A percentile compares a stretch with the other conserved stretches of the same genome.
These are phyloP conservation scores for Drosophila flavopinicola DNA, from an alignment of 2,888 invertebrate species.

Conservation along the genomic window DNA sequence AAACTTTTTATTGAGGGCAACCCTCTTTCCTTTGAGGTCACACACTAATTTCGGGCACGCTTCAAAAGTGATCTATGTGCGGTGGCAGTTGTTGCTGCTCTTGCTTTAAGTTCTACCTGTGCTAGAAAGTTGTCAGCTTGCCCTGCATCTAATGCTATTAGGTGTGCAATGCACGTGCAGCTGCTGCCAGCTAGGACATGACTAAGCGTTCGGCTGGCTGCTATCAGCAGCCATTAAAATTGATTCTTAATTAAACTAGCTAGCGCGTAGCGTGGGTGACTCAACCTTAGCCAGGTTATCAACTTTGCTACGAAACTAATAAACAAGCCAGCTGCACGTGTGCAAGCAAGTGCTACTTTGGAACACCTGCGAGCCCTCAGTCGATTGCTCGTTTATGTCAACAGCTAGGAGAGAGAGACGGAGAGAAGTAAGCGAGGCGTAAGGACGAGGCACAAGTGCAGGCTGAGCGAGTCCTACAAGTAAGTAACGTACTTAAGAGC, in stretches of 20 bases:
- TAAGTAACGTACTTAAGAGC: conserved; percentile 51
- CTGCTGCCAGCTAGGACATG: conserved; percentile 22
- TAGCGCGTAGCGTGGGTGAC: conserved; percentile 17
- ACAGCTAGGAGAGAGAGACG: conserved; percentile 10
- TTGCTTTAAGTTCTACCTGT: conserved; percentile 21
- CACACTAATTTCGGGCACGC: conserved; percentile 38
- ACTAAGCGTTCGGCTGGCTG: conserved; percentile 62
- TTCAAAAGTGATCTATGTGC: conserved; percentile 39
- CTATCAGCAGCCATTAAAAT: conserved; percentile 70
- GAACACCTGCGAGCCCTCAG: conserved; percentile 39
- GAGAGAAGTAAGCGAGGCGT: background rate
- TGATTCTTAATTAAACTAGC: conserved; percentile 76
- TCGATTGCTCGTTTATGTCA: conserved; percentile 53
- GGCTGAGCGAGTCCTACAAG: conserved; percentile 9
- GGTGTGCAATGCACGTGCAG: conserved; percentile 43
- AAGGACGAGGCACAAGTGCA: conserved; percentile 2
- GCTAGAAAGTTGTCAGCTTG: conserved; percentile 25
- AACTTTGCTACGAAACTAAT: conserved; percentile 40
- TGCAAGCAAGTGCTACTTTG: conserved; percentile 34
- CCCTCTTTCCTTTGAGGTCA: conserved; percentile 37
- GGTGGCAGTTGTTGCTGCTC: conserved; percentile 15
- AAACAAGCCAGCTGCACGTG: conserved; percentile 32
- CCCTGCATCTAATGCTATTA: conserved; percentile 64
- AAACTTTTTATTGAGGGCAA: conserved; percentile 28
- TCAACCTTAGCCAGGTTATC: conserved; percentile 20